Percentiles rank a stretch among this genome's conserved stretches.
Evolutionary conservation across 2,113 vertebrate species (phyloP).

Genomic region (Holacanthus passer): DNA sequence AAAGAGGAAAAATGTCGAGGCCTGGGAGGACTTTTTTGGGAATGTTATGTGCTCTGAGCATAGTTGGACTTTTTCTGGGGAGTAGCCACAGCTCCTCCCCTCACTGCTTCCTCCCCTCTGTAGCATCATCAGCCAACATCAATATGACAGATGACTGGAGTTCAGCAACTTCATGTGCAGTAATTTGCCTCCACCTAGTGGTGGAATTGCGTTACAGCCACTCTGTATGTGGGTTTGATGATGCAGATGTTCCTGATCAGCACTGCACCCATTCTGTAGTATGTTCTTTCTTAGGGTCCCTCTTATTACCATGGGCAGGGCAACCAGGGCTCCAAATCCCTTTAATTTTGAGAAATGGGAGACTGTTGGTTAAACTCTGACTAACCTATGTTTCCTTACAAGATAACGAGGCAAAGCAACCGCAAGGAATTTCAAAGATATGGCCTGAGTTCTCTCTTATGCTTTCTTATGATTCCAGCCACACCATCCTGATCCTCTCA

Average conservation of each 20-base stretch:
- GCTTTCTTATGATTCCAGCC: not conserved
- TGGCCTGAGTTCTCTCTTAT: not conserved
- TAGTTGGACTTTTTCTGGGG: constrained; percentile 60
- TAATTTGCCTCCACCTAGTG: constrained; percentile 68
- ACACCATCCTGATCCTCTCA: not conserved
- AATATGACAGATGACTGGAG: constrained; percentile 30
- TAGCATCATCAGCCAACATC: constrained; percentile 62
- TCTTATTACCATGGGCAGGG: constrained; percentile 13
- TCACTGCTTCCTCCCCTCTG: constrained; percentile 36
- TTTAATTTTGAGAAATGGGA: constrained; percentile 45
- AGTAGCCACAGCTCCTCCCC: constrained; percentile 65
- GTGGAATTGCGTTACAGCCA: not conserved
- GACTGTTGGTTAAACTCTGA: not conserved
- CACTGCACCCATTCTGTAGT: not conserved
- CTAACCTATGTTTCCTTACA: not conserved
- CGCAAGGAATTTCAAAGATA: not conserved
- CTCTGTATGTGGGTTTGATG: not conserved
- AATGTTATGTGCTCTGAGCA: constrained; percentile 65
- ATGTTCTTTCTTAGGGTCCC: not conserved
- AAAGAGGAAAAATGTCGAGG: constrained; percentile 30
- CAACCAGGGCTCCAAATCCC: not conserved
- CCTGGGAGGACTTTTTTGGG: constrained; percentile 69
- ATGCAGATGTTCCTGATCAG: constrained; percentile 32
- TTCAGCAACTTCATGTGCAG: not conserved
- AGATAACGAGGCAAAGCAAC: constrained; percentile 7